Evolutionary conservation across 2,113 vertebrate species (phyloP).

Genomic region (Excalfactoria chinensis): DNA sequence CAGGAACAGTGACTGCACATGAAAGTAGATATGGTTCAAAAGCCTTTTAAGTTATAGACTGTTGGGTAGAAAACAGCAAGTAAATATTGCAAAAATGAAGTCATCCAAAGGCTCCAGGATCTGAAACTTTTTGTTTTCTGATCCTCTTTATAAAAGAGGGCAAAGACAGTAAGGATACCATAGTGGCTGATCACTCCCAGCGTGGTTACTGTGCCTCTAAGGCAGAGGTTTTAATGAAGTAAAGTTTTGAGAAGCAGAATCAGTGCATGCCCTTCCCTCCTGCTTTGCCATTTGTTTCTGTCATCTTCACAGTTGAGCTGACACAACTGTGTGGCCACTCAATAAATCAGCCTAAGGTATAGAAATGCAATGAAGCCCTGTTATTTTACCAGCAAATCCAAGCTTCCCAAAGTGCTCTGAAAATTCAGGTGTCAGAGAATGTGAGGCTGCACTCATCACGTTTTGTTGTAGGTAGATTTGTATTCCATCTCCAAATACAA

Average conservation of each 20-base stretch:
- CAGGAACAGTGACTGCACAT: background rate
- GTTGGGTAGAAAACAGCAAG: background rate
- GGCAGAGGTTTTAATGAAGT: background rate
- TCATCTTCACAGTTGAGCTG: slow-evolving; percentile 42
- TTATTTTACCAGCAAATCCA: slow-evolving; percentile 8
- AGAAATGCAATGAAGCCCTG: background rate
- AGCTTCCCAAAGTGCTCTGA: background rate
- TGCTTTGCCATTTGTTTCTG: slow-evolving; percentile 41
- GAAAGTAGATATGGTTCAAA: background rate
- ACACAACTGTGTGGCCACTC: slow-evolving; percentile 23
- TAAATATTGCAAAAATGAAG: background rate
- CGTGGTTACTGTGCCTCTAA: background rate
- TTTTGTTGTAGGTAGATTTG: background rate
- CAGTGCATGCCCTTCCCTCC: slow-evolving; percentile 49
- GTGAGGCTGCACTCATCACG: accelerated
- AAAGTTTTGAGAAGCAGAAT: slow-evolving; percentile 40
- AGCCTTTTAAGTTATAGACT: background rate
- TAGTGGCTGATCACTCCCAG: background rate
- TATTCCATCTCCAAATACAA: background rate
- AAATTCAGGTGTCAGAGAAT: background rate
- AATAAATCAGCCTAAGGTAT: background rate
- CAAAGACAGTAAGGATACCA: background rate
- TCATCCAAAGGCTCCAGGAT: background rate
- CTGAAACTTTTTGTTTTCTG: background rate
- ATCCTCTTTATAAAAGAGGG: background rate